phyloP scores from a whole-genome alignment of 2,888 invertebrate genomes.

The Drosophila recens region DNA sequence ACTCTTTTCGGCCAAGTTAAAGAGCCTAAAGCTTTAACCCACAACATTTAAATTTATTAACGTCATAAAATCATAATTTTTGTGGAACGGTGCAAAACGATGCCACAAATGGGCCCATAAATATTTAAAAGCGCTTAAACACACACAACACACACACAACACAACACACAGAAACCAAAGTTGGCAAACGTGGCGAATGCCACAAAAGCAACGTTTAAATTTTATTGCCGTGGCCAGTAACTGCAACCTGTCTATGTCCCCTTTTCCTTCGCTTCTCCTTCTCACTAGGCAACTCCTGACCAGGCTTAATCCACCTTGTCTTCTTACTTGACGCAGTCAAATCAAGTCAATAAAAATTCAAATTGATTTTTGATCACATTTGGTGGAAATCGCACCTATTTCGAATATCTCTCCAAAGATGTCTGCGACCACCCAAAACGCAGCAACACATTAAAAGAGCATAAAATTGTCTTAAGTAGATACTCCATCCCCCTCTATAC shows the following conservation, averaged over 20 bases:
- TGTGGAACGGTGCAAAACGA: constrained; percentile 20
- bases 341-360: constrained; percentile 69
- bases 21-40: constrained; percentile 19
- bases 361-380: constrained; percentile 73
- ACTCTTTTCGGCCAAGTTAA: constrained; percentile 10
- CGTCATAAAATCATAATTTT: constrained; percentile 75
- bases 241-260: constrained; percentile 12
- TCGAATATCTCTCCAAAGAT: not conserved
- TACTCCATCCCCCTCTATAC: not conserved
- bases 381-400: constrained; percentile 69
- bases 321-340: constrained; percentile 24
- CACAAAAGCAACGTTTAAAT: constrained; percentile 70
- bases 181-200: constrained; percentile 25
- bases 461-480: constrained; percentile 66
- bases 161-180: constrained; percentile 6
- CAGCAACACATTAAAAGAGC: constrained; percentile 63
- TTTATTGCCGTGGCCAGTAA: constrained; percentile 61
- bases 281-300: not conserved
- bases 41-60: constrained; percentile 75
- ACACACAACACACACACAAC: constrained; percentile 33
- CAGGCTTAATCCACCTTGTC: not conserved
- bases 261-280: too few relatives aligned
- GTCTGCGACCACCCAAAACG: constrained; percentile 68
- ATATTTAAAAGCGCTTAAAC: constrained; percentile 77
- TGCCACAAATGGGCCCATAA: constrained; percentile 73